phyloP scores from a whole-genome alignment of 92 coral and sea anemone genomes.

The Desmophyllum pertusum region DNA sequence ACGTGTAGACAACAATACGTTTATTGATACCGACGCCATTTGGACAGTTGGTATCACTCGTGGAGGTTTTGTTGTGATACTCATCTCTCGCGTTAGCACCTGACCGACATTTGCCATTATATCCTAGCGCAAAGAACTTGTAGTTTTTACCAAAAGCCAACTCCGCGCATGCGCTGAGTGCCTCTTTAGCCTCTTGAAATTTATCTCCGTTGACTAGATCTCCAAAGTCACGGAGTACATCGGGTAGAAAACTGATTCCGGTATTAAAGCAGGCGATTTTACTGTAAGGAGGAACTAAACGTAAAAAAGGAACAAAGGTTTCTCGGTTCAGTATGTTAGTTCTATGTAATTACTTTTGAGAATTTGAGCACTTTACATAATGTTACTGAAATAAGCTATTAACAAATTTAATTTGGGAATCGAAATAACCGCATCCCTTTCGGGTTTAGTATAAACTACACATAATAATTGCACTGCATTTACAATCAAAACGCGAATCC shows the following conservation, averaged over 20 bases:
- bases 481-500: too few relatives aligned
- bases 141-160: slow-evolving; percentile 43
- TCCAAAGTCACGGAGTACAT: slow-evolving; percentile 11
- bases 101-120: slow-evolving; percentile 48
- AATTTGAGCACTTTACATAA: too few relatives aligned
- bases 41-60: slow-evolving; percentile 17
- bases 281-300: slow-evolving; percentile 9
- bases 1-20: slow-evolving; percentile 45
- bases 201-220: not conserved
- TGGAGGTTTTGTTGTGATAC: slow-evolving; percentile 15
- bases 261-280: slow-evolving; percentile 21
- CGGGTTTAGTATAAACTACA: too few relatives aligned
- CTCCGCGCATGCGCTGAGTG: slow-evolving; percentile 34
- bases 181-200: not conserved
- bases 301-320: too few relatives aligned
- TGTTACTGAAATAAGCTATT: not conserved
- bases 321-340: too few relatives aligned
- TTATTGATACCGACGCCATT: slow-evolving; percentile 40
- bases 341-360: too few relatives aligned
- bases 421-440: too few relatives aligned
- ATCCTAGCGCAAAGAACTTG: slow-evolving; percentile 50
- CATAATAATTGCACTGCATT: too few relatives aligned
- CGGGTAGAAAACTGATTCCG: not conserved
- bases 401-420: too few relatives aligned
- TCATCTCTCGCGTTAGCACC: slow-evolving; percentile 25